Evolutionary conservation across 2,888 invertebrate genomes (phyloP), one percentile per base, ranked within the genome.

Genomic region (Diaperis boleti): DNA sequence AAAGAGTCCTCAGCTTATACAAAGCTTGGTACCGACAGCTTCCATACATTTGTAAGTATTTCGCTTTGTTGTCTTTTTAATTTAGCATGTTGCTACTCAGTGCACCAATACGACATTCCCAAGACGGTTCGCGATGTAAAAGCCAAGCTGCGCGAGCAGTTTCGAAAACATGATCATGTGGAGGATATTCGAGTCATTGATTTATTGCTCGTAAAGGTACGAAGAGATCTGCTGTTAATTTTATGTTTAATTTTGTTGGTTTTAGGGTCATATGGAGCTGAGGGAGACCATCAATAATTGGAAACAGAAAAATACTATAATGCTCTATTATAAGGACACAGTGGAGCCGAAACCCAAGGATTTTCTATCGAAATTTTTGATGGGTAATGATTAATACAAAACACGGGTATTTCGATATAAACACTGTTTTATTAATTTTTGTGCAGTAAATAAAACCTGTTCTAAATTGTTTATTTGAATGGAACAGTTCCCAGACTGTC

Each of bases 21-120:
- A 95, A 92, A 83, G 91, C 95, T 59, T 98, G 97, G 96, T 94
- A 92, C 82, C 89, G 96, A 69, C 94, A 96, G 82, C 85, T 96
- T 64, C 96, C 96, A 5, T 90, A 90, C 79, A 86, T 96, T 76
- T 88, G 96, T 77, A 22, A 39, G 67, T 26, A 66, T 26, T 47
- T 17, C 8, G n/a, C n/a, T n/a, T n/a, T n/a, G n/a, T n/a, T n/a
- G n/a, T n/a, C n/a, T n/a, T n/a, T n/a, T n/a, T n/a, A n/a, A n/a
- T n/a, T n/a, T n/a, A n/a, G n/a, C n/a, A n/a, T n/a, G n/a, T n/a
- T n/a, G n/a, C n/a, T n/a, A n/a, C 54, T 64, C 11, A 96, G 96
- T 94, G 20, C 85, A 87, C 79, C 90, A 93, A 69, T 96, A 89
- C 81, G 91, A 95, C 81, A 88, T 97, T 59, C 92, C 95, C 1